A percentile compares a stretch with the other conserved stretches of the same genome.
phyloP scores from a whole-genome alignment of 2,888 invertebrate species.

The Melitaea athalia region DNA sequence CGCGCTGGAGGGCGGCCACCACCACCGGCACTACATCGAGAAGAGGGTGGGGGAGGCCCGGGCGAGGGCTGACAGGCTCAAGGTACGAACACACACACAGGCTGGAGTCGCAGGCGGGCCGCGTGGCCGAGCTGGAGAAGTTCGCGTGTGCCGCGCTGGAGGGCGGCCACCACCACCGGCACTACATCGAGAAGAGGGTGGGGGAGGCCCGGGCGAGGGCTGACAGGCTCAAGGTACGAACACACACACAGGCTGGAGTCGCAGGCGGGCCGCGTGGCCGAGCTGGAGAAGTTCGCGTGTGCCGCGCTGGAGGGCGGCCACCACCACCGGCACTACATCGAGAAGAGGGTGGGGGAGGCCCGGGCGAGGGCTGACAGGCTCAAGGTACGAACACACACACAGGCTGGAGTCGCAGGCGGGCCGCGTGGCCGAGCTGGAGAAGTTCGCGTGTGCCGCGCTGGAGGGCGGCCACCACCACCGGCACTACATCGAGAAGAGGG shows the following conservation, averaged over 20 bases:
- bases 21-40: conserved; percentile 86
- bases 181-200: conserved; percentile 85
- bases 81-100: conserved; percentile 64
- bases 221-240: conserved; percentile 85
- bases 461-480: conserved; percentile 87
- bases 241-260: conserved; percentile 82
- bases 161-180: conserved; percentile 87
- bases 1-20: conserved; percentile 86
- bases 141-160: conserved; percentile 83
- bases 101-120: conserved; percentile 87
- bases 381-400: conserved; percentile 68
- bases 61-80: conserved; percentile 85
- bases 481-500: conserved; percentile 84
- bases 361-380: conserved; percentile 86
- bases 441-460: conserved; percentile 83
- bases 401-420: conserved; percentile 87
- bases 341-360: conserved; percentile 84
- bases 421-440: conserved; percentile 88
- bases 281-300: conserved; percentile 84
- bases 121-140: conserved; percentile 88
- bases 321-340: conserved; percentile 86
- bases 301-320: conserved; percentile 86
- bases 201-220: conserved; percentile 85
- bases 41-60: conserved; percentile 85
- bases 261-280: conserved; percentile 87